Evolutionary conservation across 2,888 invertebrate species (phyloP).

Genomic region (Polymixis lichenea): DNA sequence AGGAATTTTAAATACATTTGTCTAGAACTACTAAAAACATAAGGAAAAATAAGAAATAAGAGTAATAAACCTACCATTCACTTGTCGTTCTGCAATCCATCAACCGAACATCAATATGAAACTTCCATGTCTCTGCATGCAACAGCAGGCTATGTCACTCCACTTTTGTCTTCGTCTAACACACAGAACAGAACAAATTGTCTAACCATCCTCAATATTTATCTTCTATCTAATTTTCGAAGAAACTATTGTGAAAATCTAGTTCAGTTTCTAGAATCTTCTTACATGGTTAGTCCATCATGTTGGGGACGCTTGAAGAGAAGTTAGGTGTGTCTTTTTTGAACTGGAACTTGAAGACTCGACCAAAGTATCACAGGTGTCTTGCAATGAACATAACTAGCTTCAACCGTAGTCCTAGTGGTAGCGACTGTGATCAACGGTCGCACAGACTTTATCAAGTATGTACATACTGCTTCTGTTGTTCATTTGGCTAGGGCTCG

Average conservation of each 20-base stretch:
- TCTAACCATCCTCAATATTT: constrained; percentile 73
- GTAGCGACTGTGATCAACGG: too few species aligned
- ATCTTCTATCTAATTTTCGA: constrained; percentile 78
- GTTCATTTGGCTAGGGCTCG: too few species aligned
- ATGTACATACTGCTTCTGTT: too few species aligned
- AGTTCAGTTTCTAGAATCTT: constrained; percentile 74
- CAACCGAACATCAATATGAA: constrained; percentile 78
- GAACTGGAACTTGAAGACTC: constrained; percentile 91
- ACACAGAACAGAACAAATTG: constrained; percentile 80
- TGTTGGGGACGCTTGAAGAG: constrained; percentile 82
- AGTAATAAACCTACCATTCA: constrained; percentile 74
- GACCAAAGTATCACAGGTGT: constrained; percentile 92
- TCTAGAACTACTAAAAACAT: background rate
- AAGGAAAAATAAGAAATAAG: background rate
- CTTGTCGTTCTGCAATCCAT: constrained; percentile 75
- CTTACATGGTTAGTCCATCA: constrained; percentile 70
- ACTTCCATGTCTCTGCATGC: constrained; percentile 78
- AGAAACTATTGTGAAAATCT: constrained; percentile 84
- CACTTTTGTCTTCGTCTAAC: constrained; percentile 72
- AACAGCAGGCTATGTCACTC: constrained; percentile 77
- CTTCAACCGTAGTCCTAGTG: too few species aligned
- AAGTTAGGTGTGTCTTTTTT: constrained; percentile 81
- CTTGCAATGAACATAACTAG: constrained; percentile 91
- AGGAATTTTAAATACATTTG: background rate
- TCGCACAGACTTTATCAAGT: too few species aligned